Conservation (phyloP, 2,888 invertebrate genomes). For the Orthosia gracilis region DNA sequence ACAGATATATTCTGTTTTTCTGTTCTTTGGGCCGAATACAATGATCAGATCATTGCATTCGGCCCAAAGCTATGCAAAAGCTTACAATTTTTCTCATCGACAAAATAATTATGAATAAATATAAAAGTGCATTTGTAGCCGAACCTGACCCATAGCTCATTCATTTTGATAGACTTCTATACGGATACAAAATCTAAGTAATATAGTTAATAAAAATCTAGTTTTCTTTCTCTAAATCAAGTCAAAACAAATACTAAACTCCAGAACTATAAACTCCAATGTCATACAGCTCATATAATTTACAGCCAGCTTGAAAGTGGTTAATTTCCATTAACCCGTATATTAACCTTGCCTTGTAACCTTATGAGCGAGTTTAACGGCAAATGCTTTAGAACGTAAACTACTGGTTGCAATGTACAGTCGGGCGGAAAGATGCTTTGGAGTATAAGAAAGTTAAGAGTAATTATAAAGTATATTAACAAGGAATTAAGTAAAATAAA, state of each 20-base stretch:
- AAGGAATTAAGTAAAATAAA: too few relatives aligned
- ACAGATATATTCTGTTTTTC: too few relatives aligned
- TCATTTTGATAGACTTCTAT: too few relatives aligned
- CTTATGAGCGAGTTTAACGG: constrained; percentile 61
- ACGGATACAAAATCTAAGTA: too few relatives aligned
- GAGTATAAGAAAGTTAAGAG: neutral
- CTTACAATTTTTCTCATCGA: too few relatives aligned
- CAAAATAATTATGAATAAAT: too few relatives aligned
- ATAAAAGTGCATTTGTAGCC: too few relatives aligned
- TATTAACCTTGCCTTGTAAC: constrained; percentile 62
- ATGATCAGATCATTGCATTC: too few relatives aligned
- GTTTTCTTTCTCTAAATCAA: constrained; percentile 7
- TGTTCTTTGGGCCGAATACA: too few relatives aligned
- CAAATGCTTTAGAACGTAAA: constrained; percentile 52
- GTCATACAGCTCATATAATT: constrained; percentile 40
- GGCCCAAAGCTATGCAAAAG: neutral
- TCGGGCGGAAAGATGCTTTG: constrained; percentile 23
- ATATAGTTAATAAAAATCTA: too few relatives aligned
- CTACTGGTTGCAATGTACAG: constrained; percentile 56
- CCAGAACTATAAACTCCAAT: constrained; percentile 39
- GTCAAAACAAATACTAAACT: constrained; percentile 24
- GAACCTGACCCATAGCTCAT: too few relatives aligned
- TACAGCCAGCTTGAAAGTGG: constrained; percentile 56
- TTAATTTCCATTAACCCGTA: constrained; percentile 67
- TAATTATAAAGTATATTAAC: too few relatives aligned